Conservation (phyloP, 2,797 vertebrate genomes). For the Monodelphis domestica region DNA sequence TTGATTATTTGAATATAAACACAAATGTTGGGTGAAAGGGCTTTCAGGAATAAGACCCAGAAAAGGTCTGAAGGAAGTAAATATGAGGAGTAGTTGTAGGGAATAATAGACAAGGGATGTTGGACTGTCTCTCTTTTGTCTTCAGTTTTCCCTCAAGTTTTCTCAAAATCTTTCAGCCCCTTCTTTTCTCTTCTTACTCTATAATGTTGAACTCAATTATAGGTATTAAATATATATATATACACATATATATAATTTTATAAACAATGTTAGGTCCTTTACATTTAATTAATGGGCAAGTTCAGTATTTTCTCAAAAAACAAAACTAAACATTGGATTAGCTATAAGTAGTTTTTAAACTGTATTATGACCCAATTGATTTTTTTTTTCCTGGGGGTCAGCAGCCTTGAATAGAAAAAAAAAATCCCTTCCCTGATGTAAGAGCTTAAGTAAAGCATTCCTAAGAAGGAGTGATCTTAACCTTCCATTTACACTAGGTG, state of each 20-base stretch:
- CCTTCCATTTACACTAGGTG: not conserved
- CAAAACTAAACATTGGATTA: not conserved
- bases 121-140: not conserved
- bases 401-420: not conserved
- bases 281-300: not conserved
- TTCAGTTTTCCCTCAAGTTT: not conserved
- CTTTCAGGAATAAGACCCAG: not conserved
- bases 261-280: not conserved
- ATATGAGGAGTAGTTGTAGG: not conserved
- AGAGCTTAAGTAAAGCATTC: not conserved
- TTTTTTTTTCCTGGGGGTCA: too few species aligned
- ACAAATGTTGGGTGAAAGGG: not conserved
- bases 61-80: not conserved
- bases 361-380: not conserved
- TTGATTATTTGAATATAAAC: not conserved
- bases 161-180: not conserved
- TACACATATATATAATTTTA: too few species aligned
- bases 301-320: not conserved
- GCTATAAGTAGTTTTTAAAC: not conserved
- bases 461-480: not conserved
- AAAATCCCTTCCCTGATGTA: not conserved
- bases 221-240: too few species aligned
- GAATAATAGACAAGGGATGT: not conserved
- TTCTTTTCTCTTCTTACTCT: not conserved
- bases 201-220: not conserved